Base-by-base conservation (phyloP, 2,797 vertebrate genomes). In the Acropternis orthonyx region DNA sequence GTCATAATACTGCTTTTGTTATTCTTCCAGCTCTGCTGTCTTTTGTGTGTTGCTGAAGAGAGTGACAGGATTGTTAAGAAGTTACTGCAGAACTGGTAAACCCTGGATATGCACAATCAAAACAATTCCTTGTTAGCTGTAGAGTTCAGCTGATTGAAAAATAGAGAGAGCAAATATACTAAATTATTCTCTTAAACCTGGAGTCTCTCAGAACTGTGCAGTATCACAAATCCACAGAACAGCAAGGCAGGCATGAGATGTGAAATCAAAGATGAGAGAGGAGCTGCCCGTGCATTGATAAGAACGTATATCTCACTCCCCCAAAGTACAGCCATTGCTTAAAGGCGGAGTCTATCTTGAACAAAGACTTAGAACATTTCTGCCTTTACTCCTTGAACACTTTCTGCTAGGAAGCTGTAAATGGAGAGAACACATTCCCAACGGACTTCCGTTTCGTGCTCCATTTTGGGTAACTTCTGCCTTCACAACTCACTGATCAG, bases 41-140 rank as follows among this genome's bases (percentile, higher is more conserved):
- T 89, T 95, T 71, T 59, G 8, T 61, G 8, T 76, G 61, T 62
- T 56, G n/a, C 84, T 92, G 46, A 77, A 83, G 32, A 66, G 41
- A 90, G 56, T 88, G 83, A 77, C 43, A 52, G 61, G 51, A 72
- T 62, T 85, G 93, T 36, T 93, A 80, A 66, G 54, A 89, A 95
- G 61, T 44, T n/a, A 52, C 84, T 65, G 36, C 74, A 55, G 54
- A 95, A 74, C 39, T 18, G 26, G 44, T 79, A 94, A 88, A 41
- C 16, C 13, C 55, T 76, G 36, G 37, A 44, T 63, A 68, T 54
- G 36, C 2, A 1, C 46, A 80, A 71, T 74, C 44, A 82, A 91
- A 96, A 88, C 58, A 94, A 32, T 65, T 77, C 68, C 20, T 55
- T 68, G 41, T 88, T 87, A 52, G 89, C 67, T 62, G 28, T 21